Evolutionary conservation across 2,888 invertebrate genomes (phyloP), one percentile per base, ranked within the genome.

Genomic region (Drosophila barbarae): DNA sequence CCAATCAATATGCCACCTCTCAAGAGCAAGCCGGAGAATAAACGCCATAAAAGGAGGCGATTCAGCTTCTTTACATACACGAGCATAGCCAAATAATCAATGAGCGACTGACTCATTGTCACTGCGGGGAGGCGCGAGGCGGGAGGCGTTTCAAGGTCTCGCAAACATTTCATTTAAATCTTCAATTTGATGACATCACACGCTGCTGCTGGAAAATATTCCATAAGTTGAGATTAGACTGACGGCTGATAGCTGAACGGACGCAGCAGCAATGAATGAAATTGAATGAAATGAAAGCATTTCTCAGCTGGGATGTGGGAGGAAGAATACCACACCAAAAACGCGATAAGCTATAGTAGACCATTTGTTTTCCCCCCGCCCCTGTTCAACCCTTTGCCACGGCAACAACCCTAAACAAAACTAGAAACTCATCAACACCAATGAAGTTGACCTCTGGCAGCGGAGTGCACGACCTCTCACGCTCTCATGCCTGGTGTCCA

Each of bases 401-500:
- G 60, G 35, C 39, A 61, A 61, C 42, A 50, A 50, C 61, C 61
- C 41, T 21, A 39, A 39, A 36, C 41, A 36, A 30, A 60, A 42
- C 30, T 8, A 26, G 30, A 34, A 54, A 59, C 60, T 47, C 59
- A 60, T 65, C 75, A 74, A 68, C 67, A 47, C 44, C 41, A 26
- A n/a, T 18, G n/a, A 26, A 44, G 44, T 77, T 77, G 81, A 81
- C 76, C 81, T 77, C 81, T 81, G 78, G 59, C 72, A 70, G 63
- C 70, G 51, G 57, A 77, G 67, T 52, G 57, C 60, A 54, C 36
- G 69, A 66, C 66, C 58, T 41, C 34, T 30, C 69, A 63, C 55
- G 68, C 56, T 32, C 36, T 26, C 69, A 74, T 63, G 68, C 55
- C 63, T 65, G 54, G 56, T 39, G 38, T 72, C 60, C 73, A 72